Evolutionary conservation across 2,888 invertebrate genomes (phyloP).

Genomic region (Megastigmus dorsalis): DNA sequence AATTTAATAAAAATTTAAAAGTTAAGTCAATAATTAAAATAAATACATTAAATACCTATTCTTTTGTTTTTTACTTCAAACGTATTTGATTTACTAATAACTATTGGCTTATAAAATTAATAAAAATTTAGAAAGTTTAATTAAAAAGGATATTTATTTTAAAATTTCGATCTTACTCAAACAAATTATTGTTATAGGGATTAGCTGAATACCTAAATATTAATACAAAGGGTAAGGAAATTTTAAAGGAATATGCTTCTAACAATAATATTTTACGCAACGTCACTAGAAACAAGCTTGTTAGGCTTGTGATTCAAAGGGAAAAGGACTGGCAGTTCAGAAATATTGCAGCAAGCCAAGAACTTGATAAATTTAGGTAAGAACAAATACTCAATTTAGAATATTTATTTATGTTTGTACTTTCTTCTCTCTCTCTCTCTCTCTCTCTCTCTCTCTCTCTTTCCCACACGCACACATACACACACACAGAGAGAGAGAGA

Average conservation of each 20-base stretch:
- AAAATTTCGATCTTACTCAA: background rate
- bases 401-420: background rate
- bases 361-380: constrained; percentile 23
- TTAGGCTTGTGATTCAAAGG: constrained; percentile 8
- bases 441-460: too few species aligned
- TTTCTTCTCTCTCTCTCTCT: too few species aligned
- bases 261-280: background rate
- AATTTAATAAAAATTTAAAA: too few species aligned
- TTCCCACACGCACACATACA: too few species aligned
- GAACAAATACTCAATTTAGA: background rate
- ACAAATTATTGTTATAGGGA: background rate
- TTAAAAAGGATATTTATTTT: too few species aligned
- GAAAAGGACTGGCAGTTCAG: constrained; percentile 6
- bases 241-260: background rate
- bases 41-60: too few species aligned
- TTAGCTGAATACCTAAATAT: background rate
- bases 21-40: too few species aligned
- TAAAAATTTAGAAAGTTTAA: too few species aligned
- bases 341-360: background rate
- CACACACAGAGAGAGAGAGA: too few species aligned
- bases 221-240: background rate
- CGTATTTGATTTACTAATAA: too few species aligned
- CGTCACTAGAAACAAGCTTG: constrained; percentile 2
- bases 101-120: too few species aligned
- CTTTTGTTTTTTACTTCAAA: too few species aligned